Evolutionary conservation across 2,113 vertebrate genomes (phyloP), one percentile per base, ranked within the genome.

Genomic region (Speoplatyrhinus poulsoni): DNA sequence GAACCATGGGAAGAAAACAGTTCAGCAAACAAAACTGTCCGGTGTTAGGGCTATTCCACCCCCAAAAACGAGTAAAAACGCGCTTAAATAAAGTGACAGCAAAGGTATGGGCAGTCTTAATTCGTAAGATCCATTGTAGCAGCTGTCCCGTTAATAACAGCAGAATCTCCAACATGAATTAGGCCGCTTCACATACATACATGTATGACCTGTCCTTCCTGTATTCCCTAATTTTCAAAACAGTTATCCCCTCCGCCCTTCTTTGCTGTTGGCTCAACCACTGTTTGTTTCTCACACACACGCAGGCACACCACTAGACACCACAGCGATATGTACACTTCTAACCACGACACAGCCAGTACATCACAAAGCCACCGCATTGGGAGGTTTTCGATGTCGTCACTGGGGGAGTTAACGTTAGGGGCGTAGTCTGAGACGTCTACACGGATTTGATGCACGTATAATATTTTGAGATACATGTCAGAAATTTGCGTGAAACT

Each of bases 321-420:
- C 32, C 71, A 67, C 69, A 33, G 65, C 11, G 50, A 36, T 8
- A 12, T 2, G 64, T 85, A 86, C 81, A 76, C 79, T 87, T 76
- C 50, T 17, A 46, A 76, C 73, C 79, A 76, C 78, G 52, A 69
- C 4, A 52, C 75, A 70, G 67, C 62, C 77, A 75, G 65, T 12
- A 17, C 62, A 65, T 72, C 71, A 82, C 78, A 60, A 10, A 64
- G 72, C 62, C 78, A 65, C 73, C 48, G 79, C 83, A 86, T 70
- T 80, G 89, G 85, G 73, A 82, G 88, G 87, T 72, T 47, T 75
- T 41, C 33, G 46, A 0, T 74, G 62, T 4, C 88, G 85, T 88
- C 83, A 89, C 6, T 32, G 79, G 68, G 87, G 79, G 84, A 71
- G 85, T 83, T 55, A n/a, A 80, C 85, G 47, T 2, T 15, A 16